phyloP scores from a whole-genome alignment of 2,113 vertebrate genomes.

The Scolopax mira region DNA sequence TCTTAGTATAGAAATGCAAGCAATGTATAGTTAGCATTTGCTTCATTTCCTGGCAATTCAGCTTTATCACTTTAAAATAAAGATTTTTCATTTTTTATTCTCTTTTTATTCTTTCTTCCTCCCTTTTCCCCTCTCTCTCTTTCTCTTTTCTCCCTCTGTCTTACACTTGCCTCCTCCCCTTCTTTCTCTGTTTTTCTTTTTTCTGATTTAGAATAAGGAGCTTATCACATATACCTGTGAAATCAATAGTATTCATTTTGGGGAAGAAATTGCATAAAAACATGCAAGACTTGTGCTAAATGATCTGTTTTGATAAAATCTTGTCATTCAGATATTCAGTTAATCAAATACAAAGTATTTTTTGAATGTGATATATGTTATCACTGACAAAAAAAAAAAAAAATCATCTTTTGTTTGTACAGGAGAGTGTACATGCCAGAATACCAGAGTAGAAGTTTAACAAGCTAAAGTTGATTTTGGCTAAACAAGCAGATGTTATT shows the following conservation, averaged over 20 bases:
- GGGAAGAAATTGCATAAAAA: neutral
- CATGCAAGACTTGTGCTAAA: neutral
- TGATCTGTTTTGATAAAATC: neutral
- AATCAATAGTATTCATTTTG: neutral
- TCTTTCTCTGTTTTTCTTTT: neutral
- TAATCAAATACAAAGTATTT: neutral
- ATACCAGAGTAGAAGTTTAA: neutral
- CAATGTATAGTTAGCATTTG: neutral
- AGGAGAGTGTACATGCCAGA: neutral
- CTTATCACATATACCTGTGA: neutral
- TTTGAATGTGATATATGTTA: neutral
- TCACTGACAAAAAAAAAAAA: neutral
- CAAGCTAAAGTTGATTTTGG: neutral
- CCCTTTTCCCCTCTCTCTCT: neutral
- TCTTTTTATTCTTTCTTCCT: neutral
- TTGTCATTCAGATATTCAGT: neutral
- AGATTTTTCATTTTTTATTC: neutral
- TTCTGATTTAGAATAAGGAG: neutral
- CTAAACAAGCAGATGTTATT: neutral
- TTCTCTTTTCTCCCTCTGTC: neutral
- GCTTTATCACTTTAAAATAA: neutral
- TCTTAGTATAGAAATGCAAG: neutral
- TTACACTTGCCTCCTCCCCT: no score
- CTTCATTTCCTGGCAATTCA: neutral
- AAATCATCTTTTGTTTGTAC: neutral